Percentiles rank a stretch among this genome's conserved stretches.
phyloP scores from a whole-genome alignment of 2,888 invertebrate genomes.

The Vannuccia rotundouncinata region DNA sequence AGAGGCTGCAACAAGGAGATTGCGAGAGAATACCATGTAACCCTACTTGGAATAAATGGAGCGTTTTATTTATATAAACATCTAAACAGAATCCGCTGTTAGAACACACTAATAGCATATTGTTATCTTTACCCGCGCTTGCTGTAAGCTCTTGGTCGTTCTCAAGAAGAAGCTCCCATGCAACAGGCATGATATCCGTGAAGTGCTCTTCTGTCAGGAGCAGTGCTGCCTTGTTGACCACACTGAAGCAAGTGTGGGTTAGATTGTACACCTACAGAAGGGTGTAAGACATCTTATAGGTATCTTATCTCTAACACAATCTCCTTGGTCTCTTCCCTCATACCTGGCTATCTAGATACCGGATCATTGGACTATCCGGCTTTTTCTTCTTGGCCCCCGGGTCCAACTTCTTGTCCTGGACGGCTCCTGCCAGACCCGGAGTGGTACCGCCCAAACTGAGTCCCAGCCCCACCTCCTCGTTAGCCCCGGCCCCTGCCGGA shows the following conservation, averaged over 20 bases:
- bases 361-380: constrained; percentile 36
- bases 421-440: neutral
- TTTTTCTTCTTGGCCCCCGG: constrained; percentile 31
- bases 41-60: neutral
- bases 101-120: constrained; percentile 31
- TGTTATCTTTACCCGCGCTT: constrained; percentile 60
- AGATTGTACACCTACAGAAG: constrained; percentile 30
- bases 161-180: constrained; percentile 89
- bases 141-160: constrained; percentile 65
- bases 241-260: constrained; percentile 31
- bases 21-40: constrained; percentile 50
- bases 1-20: constrained; percentile 75
- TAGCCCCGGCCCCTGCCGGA: constrained; percentile 27
- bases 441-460: constrained; percentile 5
- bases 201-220: constrained; percentile 62
- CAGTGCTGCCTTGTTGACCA: constrained; percentile 32
- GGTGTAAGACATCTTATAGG: no score
- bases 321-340: no score
- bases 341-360: constrained; percentile 35
- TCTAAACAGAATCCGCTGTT: constrained; percentile 31
- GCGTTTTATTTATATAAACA: neutral
- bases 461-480: constrained; percentile 8
- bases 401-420: constrained; percentile 18
- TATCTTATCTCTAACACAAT: no score
- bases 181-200: constrained; percentile 76